Percentiles rank a stretch among this genome's conserved stretches.
Evolutionary conservation across 2,797 vertebrate genomes (phyloP).

Genomic region (Capromys pilorides): DNA sequence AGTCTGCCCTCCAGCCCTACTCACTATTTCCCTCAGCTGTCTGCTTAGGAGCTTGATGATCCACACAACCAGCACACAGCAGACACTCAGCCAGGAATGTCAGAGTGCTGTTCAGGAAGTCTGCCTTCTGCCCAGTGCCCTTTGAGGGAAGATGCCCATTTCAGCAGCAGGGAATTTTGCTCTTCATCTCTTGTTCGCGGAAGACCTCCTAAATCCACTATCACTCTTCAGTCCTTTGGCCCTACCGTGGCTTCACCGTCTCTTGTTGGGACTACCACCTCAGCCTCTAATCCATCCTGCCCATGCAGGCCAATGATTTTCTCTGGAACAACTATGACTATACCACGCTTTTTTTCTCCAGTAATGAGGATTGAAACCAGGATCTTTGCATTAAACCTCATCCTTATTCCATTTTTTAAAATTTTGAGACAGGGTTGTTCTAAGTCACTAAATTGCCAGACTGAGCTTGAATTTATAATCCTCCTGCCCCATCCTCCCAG

Average conservation of each 20-base stretch:
- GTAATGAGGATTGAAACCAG: background rate
- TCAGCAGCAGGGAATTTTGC: background rate
- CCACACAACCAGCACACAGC: background rate
- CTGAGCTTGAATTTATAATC: background rate
- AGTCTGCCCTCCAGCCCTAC: background rate
- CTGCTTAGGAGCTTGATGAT: background rate
- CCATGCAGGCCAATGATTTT: background rate
- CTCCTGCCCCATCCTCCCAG: background rate
- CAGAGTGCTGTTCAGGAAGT: background rate
- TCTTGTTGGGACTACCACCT: background rate
- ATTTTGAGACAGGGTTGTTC: background rate
- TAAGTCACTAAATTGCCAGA: background rate
- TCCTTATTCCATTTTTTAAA: background rate
- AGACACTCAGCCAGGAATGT: background rate
- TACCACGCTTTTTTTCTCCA: background rate
- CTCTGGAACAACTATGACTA: background rate
- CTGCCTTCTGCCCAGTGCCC: background rate
- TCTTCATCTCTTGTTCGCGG: background rate
- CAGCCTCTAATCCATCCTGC: background rate
- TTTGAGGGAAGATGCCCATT: background rate
- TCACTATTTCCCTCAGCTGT: background rate
- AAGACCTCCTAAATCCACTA: background rate
- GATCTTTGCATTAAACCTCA: background rate
- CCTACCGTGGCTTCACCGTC: background rate
- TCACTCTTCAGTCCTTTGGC: background rate